A percentile compares a stretch with the other conserved stretches of the same genome.
Evolutionary conservation across 2,113 vertebrate genomes (phyloP).

Genomic region (Phyllopteryx taeniolatus): DNA sequence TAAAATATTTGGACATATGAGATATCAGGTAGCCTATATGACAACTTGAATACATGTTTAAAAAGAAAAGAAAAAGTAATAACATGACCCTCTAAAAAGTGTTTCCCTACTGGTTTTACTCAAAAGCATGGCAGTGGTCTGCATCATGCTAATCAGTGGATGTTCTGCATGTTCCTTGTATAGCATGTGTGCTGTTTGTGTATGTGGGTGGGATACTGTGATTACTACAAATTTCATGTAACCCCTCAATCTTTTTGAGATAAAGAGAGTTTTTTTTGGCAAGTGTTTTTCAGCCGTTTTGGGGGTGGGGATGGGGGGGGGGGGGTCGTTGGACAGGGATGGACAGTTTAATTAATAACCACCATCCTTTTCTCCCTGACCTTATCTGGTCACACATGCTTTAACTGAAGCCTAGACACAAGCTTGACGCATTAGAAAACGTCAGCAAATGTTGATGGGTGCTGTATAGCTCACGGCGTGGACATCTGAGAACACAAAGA

Average conservation of each 20-base stretch:
- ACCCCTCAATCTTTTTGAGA: slow-evolving; percentile 51
- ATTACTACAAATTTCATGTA: slow-evolving; percentile 37
- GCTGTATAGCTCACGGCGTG: slow-evolving; percentile 28
- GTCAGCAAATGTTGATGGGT: slow-evolving; percentile 43
- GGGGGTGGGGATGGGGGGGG: slow-evolving; percentile 30
- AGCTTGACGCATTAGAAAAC: slow-evolving; percentile 26
- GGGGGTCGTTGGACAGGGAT: slow-evolving; percentile 39
- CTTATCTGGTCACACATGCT: slow-evolving; percentile 54
- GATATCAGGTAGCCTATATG: background rate
- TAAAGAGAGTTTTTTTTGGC: slow-evolving; percentile 55
- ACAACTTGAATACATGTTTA: background rate
- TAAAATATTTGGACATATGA: background rate
- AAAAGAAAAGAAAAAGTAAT: too few relatives aligned
- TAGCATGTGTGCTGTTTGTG: slow-evolving; percentile 29
- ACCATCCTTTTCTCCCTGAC: slow-evolving; percentile 71
- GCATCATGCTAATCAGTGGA: slow-evolving; percentile 20
- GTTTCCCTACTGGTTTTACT: background rate
- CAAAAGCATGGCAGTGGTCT: slow-evolving; percentile 13
- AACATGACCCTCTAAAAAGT: too few relatives aligned
- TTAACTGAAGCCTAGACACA: slow-evolving; percentile 43
- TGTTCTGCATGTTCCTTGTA: slow-evolving; percentile 2
- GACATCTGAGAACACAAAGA: slow-evolving; percentile 16
- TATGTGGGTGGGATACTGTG: slow-evolving; percentile 43
- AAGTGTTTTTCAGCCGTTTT: slow-evolving; percentile 22
- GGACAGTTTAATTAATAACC: slow-evolving; percentile 82